Percentiles rank a stretch among this genome's conserved stretches.
Evolutionary conservation across 1,140 invertebrate genomes (phyloP).

Genomic region (Adelges cooleyi): DNA sequence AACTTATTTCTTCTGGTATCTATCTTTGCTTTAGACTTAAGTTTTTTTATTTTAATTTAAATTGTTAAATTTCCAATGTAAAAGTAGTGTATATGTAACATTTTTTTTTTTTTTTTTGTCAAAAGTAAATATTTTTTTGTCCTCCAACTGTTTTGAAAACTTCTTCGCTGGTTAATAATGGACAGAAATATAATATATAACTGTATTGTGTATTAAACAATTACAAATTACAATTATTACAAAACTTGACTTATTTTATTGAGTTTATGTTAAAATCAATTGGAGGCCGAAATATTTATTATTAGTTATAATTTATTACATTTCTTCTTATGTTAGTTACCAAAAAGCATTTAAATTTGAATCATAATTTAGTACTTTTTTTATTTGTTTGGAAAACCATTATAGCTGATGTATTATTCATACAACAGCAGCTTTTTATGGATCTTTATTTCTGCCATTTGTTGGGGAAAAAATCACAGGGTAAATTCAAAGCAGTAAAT

Average conservation of each 20-base stretch:
- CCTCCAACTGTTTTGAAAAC: too few species aligned
- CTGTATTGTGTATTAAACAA: too few species aligned
- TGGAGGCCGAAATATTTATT: constrained; percentile 8
- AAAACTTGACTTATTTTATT: too few species aligned
- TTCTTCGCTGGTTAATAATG: too few species aligned
- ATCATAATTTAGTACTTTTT: constrained; percentile 5
- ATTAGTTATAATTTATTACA: background rate
- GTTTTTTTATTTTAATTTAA: background rate
- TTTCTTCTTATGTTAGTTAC: constrained; percentile 15
- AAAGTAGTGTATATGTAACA: too few species aligned
- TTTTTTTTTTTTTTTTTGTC: too few species aligned
- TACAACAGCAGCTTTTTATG: background rate
- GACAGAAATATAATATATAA: too few species aligned
- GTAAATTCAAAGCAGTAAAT: constrained; percentile 11
- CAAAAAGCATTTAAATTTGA: constrained; percentile 21
- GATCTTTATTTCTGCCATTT: background rate
- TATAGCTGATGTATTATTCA: background rate
- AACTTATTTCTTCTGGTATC: constrained; percentile 23
- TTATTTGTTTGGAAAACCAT: background rate
- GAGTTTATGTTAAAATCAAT: background rate
- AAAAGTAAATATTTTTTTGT: too few species aligned
- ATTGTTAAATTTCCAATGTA: background rate
- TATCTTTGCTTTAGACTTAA: constrained; percentile 23
- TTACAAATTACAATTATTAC: too few species aligned
- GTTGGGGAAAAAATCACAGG: constrained; percentile 8